phyloP scores from a whole-genome alignment of 2,797 vertebrate genomes.

The Champsocephalus esox region DNA sequence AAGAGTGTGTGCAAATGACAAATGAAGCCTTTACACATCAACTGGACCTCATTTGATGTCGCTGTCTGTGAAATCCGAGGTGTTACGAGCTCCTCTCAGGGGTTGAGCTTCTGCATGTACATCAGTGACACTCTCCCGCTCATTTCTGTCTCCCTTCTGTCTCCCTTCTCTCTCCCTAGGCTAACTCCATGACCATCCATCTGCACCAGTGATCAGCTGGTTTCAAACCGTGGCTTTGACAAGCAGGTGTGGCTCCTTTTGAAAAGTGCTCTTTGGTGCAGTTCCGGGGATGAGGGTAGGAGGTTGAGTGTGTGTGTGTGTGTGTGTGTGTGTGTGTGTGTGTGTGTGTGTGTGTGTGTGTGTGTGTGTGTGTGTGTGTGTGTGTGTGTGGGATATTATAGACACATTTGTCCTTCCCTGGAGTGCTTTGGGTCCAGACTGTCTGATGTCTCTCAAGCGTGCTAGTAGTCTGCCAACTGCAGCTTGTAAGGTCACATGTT shows the following conservation, averaged over 20 bases:
- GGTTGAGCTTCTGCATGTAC: constrained; percentile 46
- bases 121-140: constrained; percentile 38
- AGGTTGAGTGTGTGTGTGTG: constrained; percentile 24
- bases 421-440: constrained; percentile 44
- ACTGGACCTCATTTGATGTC: constrained; percentile 51
- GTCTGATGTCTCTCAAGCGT: constrained; percentile 60
- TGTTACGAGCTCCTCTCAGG: constrained; percentile 47
- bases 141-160: constrained; percentile 3
- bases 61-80: constrained; percentile 44
- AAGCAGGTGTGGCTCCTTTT: constrained; percentile 62
- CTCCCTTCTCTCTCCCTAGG: background rate
- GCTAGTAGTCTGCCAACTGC: constrained; percentile 38
- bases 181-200: constrained; percentile 66
- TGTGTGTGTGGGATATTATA: constrained; percentile 27
- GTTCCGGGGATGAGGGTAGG: constrained; percentile 41
- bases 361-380: constrained; percentile 3
- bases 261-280: constrained; percentile 66
- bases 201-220: constrained; percentile 77
- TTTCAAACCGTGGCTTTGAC: constrained; percentile 64
- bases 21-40: constrained; percentile 53
- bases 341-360: background rate
- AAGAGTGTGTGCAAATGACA: constrained; percentile 45
- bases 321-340: constrained; percentile 11
- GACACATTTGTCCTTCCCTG: constrained; percentile 38
- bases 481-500: constrained; percentile 53